A percentile compares a stretch with the other conserved stretches of the same genome.
These are phyloP conservation scores for Stenolophus ochropezus DNA, from an alignment of 2,888 invertebrate species.

Conservation along the genomic window DNA sequence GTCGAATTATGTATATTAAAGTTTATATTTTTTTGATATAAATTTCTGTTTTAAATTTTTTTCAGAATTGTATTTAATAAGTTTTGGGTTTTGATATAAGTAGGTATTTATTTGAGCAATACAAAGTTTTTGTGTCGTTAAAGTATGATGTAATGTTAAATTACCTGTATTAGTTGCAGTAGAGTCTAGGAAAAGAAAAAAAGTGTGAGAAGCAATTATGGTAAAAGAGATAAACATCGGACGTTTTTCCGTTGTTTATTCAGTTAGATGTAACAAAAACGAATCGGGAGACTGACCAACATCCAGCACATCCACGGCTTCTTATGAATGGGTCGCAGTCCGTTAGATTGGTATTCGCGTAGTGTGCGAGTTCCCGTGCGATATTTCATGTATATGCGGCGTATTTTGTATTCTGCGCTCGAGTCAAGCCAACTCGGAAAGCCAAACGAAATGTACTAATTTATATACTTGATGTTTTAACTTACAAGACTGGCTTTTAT, in stretches of 20 bases:
- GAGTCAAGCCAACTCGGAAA: background rate
- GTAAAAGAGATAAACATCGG: slow-evolving; percentile 37
- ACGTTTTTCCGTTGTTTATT: slow-evolving; percentile 40
- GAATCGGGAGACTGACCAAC: slow-evolving; percentile 10
- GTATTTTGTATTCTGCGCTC: slow-evolving; percentile 29
- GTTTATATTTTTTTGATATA: too few relatives aligned
- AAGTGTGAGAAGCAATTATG: slow-evolving; percentile 31
- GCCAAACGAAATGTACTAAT: slow-evolving; percentile 32
- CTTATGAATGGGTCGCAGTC: slow-evolving; percentile 38
- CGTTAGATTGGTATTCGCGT: slow-evolving; percentile 40
- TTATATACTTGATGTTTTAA: slow-evolving; percentile 37
- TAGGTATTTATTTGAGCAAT: too few relatives aligned
- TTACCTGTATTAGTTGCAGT: too few relatives aligned
- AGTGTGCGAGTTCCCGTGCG: slow-evolving; percentile 9
- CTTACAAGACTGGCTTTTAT: background rate
- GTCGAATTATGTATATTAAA: too few relatives aligned
- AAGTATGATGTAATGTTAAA: too few relatives aligned
- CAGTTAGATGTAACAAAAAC: slow-evolving; percentile 26
- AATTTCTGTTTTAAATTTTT: too few relatives aligned
- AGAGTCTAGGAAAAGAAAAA: too few relatives aligned
- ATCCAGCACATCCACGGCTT: background rate
- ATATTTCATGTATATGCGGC: slow-evolving; percentile 35
- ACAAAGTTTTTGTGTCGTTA: too few relatives aligned
- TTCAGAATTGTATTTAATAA: too few relatives aligned
- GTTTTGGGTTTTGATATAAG: too few relatives aligned